Conservation (phyloP, 2,888 invertebrate species). For the Chelonus formosanus region DNA sequence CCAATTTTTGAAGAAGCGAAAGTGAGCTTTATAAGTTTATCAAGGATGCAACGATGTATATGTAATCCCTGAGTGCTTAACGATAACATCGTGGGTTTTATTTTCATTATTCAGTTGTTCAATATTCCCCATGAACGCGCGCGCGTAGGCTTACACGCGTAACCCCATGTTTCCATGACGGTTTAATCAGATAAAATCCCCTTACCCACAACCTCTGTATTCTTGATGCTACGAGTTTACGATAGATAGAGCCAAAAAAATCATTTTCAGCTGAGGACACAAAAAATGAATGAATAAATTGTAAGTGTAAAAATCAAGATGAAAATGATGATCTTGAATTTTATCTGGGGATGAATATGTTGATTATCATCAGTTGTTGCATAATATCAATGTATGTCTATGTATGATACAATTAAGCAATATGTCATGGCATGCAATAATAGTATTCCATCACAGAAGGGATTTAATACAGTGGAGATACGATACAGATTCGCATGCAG, state of each 20-base stretch:
- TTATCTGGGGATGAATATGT: too few species aligned
- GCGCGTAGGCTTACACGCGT: slow-evolving; percentile 56
- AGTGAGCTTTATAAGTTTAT: slow-evolving; percentile 49
- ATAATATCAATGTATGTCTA: too few species aligned
- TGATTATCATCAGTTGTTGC: too few species aligned
- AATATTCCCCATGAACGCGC: slow-evolving; percentile 42
- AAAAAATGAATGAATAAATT: too few species aligned
- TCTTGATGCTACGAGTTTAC: not conserved
- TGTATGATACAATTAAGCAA: not conserved
- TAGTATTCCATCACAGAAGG: slow-evolving; percentile 22
- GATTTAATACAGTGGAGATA: slow-evolving; percentile 34
- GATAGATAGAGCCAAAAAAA: not conserved
- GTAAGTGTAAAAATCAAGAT: too few species aligned
- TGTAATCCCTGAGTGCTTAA: slow-evolving; percentile 61
- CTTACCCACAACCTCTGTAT: slow-evolving; percentile 29
- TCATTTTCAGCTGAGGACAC: too few species aligned
- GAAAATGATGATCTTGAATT: too few species aligned
- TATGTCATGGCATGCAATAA: slow-evolving; percentile 27
- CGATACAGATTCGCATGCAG: slow-evolving; percentile 26
- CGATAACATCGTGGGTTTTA: slow-evolving; percentile 63
- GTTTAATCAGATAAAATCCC: slow-evolving; percentile 63
- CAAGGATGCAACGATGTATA: slow-evolving; percentile 61
- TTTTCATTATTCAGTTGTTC: slow-evolving; percentile 65
- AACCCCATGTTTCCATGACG: slow-evolving; percentile 63
- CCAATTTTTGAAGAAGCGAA: not conserved